Conservation (phyloP, 2,113 vertebrate species). For the Tricholaema leucomelas region DNA sequence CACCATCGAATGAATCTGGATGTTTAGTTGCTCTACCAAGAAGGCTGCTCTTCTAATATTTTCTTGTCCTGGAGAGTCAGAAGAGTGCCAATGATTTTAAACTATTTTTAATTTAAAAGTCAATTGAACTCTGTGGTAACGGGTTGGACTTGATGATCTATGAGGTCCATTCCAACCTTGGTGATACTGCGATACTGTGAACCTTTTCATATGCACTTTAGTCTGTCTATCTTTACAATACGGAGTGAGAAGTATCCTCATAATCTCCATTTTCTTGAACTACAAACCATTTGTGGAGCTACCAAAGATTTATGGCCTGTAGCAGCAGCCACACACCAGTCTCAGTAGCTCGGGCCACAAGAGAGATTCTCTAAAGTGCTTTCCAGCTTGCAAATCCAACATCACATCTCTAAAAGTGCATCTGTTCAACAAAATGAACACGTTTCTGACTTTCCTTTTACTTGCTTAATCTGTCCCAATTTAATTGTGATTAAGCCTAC, state of each 20-base stretch:
- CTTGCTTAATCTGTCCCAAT: background rate
- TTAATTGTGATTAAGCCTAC: background rate
- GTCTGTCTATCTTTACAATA: background rate
- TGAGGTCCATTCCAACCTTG: too few relatives aligned
- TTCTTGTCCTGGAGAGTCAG: background rate
- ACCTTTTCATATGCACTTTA: background rate
- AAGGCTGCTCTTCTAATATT: background rate
- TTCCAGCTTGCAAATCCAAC: background rate
- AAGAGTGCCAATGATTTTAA: rapidly evolving
- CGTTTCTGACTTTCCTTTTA: background rate
- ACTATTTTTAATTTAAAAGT: background rate
- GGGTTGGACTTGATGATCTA: too few relatives aligned
- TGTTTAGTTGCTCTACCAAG: background rate
- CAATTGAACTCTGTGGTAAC: too few relatives aligned
- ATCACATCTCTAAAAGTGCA: background rate
- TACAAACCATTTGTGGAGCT: background rate
- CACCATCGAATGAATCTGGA: background rate
- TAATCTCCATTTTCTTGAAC: background rate
- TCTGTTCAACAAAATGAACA: background rate
- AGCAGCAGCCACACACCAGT: background rate
- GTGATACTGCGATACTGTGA: too few relatives aligned
- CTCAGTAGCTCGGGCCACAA: background rate
- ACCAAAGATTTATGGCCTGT: background rate
- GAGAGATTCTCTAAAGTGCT: background rate
- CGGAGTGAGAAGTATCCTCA: background rate